Evolutionary conservation across 2,113 vertebrate genomes (phyloP).

Genomic region (rat (Rattus norvegicus)): GRCr8 NC_086027.1:42961001-42961500

Average conservation of each 20-base stretch:
- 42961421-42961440: too few species aligned
- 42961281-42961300: too few species aligned
- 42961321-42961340: too few species aligned
- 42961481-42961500: too few species aligned
- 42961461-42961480: too few species aligned
- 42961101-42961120: constrained; percentile 84
- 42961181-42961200: not conserved
- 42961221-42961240: constrained; percentile 40
- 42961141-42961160: constrained; percentile 11
- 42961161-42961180: constrained; percentile 2
- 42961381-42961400: too few species aligned
- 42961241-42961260: not conserved
- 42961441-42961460: too few species aligned
- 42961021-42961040: constrained; percentile 45
- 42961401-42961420: too few species aligned
- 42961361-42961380: too few species aligned
- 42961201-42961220: constrained; percentile 26
- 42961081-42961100: constrained; percentile 77
- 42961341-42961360: too few species aligned
- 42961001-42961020: not conserved
- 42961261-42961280: constrained; percentile 22
- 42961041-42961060: not conserved
- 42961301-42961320: too few species aligned
- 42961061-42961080: constrained; percentile 60
- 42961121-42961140: constrained; percentile 84